These are phyloP conservation scores for Oceanites oceanicus DNA, from an alignment of 2,113 vertebrate genomes.

Conservation along the genomic window DNA sequence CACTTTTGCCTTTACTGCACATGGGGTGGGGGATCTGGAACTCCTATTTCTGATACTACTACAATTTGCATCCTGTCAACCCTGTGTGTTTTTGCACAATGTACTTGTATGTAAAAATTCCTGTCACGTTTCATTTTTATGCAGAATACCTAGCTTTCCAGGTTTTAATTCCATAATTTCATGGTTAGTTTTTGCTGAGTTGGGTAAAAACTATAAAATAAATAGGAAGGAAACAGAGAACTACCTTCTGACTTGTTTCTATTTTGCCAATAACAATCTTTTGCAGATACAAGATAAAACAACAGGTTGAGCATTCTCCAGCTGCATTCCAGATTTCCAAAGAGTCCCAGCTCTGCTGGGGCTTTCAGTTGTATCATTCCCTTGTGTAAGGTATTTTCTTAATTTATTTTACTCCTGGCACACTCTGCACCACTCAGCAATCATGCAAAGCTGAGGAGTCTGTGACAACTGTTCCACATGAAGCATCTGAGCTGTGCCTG, in stretches of 20 bases:
- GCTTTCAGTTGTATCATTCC: not conserved
- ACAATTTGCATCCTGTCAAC: not conserved
- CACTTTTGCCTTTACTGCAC: not conserved
- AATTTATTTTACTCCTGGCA: not conserved
- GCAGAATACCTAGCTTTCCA: not conserved
- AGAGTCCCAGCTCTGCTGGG: not conserved
- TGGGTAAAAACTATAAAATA: not conserved
- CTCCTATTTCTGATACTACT: not conserved
- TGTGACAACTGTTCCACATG: rapidly evolving
- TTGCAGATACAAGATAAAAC: not conserved
- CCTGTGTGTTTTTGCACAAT: rapidly evolving
- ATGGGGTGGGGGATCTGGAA: not conserved
- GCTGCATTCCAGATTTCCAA: not conserved
- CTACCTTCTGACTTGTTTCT: not conserved
- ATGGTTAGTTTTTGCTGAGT: not conserved
- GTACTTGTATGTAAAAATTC: not conserved
- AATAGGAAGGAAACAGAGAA: not conserved
- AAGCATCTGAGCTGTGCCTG: not conserved
- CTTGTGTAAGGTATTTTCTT: not conserved
- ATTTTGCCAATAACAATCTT: not conserved
- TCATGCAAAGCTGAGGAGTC: not conserved
- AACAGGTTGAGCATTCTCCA: not conserved
- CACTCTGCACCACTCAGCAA: not conserved
- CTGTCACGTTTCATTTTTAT: not conserved
- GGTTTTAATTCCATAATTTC: not conserved